These are phyloP conservation scores for Scaptomyza montana DNA, from an alignment of 1,140 invertebrate genomes.

Conservation along the genomic window DNA sequence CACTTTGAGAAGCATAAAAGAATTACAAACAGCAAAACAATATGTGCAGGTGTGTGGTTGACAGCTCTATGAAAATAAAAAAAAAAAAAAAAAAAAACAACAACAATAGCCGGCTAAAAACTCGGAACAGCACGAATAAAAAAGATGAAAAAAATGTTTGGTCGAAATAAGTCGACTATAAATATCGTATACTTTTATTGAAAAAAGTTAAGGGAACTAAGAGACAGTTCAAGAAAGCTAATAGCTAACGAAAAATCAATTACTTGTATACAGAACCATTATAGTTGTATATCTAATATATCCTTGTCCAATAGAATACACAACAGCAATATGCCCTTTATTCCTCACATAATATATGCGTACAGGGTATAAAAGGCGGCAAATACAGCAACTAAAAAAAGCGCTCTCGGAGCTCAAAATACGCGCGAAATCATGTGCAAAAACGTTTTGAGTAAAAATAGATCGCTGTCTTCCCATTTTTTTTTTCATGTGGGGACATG, in stretches of 20 bases:
- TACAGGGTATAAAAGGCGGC: conserved; percentile 1
- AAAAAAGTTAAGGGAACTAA: no score
- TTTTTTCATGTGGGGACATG: conserved; percentile 1
- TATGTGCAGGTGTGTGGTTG: conserved; percentile 49
- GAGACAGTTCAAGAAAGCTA: no score
- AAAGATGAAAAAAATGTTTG: neutral
- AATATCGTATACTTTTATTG: neutral
- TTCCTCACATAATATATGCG: neutral
- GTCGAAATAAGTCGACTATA: no score
- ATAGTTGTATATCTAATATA: no score
- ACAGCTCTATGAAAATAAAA: conserved; percentile 58
- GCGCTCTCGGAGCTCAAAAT: conserved; percentile 4
- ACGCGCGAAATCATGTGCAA: conserved; percentile 69
- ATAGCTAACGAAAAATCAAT: no score
- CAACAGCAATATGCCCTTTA: no score
- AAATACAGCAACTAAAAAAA: neutral
- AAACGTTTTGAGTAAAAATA: conserved; percentile 67
- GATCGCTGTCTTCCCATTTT: conserved; percentile 6
- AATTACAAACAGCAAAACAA: conserved; percentile 1
- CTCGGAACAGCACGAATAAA: conserved; percentile 12
- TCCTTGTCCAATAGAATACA: no score
- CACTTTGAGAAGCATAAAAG: conserved; percentile 6
- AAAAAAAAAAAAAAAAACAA: neutral
- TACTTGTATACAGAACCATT: no score
- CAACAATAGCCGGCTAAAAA: conserved; percentile 20